Conservation (phyloP, 2,797 vertebrate species). For the Lerista edwardsae region DNA sequence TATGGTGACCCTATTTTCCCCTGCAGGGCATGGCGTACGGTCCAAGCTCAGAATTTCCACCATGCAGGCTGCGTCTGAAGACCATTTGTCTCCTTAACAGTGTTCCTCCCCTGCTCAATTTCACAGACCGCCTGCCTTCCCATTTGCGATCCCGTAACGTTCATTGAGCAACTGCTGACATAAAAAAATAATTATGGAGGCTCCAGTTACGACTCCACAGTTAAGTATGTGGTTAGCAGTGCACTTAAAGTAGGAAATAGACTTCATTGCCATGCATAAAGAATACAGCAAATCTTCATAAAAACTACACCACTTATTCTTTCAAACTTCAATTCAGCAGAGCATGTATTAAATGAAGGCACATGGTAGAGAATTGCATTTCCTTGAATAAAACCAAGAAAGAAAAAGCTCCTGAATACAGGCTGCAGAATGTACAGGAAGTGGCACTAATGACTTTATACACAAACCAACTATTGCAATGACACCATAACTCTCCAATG, state of each 20-base stretch:
- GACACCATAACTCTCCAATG: no score
- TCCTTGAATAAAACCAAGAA: slow-evolving; percentile 1
- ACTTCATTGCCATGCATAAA: slow-evolving; percentile 23
- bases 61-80: background rate
- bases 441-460: background rate
- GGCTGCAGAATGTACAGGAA: background rate
- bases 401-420: background rate
- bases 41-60: background rate
- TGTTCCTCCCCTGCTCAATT: slow-evolving; percentile 14
- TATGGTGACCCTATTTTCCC: background rate
- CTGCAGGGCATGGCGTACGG: background rate
- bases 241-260: slow-evolving; percentile 33
- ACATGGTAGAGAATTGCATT: slow-evolving; percentile 4
- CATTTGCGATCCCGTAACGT: slow-evolving; percentile 26
- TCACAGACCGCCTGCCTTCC: slow-evolving; percentile 25
- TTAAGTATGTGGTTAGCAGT: slow-evolving; percentile 15
- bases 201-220: slow-evolving; percentile 17
- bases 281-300: slow-evolving; percentile 18
- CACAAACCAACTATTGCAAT: no score
- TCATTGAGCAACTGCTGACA: slow-evolving; percentile 27
- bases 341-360: slow-evolving; percentile 18
- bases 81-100: slow-evolving; percentile 1
- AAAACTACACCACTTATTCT: slow-evolving; percentile 19
- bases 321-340: slow-evolving; percentile 21
- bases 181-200: slow-evolving; percentile 29